Evolutionary conservation across 2,113 vertebrate species (phyloP).

Genomic region (Bujurquina vittata): DNA sequence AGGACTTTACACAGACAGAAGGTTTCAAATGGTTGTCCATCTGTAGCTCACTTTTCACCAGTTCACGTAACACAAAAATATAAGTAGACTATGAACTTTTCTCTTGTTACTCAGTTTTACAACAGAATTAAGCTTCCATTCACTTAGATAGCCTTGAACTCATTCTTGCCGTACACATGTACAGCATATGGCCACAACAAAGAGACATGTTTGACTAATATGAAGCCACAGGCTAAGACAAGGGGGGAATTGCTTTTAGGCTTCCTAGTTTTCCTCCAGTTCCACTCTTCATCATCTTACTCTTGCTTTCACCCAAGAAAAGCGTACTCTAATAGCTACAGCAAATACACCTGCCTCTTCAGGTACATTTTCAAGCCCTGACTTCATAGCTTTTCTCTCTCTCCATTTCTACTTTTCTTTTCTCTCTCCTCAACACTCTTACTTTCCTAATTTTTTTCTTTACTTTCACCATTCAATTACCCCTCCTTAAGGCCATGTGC

Average conservation of each 20-base stretch:
- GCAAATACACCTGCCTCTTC: slow-evolving; percentile 28
- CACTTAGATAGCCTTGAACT: background rate
- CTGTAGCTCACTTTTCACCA: slow-evolving; percentile 61
- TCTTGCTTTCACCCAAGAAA: slow-evolving; percentile 36
- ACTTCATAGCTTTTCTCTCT: background rate
- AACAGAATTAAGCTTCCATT: slow-evolving; percentile 6
- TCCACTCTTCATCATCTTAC: slow-evolving; percentile 8
- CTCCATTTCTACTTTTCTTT: slow-evolving; percentile 5
- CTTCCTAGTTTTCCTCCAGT: slow-evolving; percentile 9
- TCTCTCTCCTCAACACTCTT: slow-evolving; percentile 38
- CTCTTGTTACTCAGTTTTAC: slow-evolving; percentile 18
- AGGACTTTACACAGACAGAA: slow-evolving; percentile 73
- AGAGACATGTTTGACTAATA: slow-evolving; percentile 1
- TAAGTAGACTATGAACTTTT: slow-evolving; percentile 38
- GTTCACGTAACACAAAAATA: slow-evolving; percentile 61
- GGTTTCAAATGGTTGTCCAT: slow-evolving; percentile 74
- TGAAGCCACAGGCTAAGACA: slow-evolving; percentile 11
- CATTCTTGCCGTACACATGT: background rate
- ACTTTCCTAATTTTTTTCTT: slow-evolving; percentile 67
- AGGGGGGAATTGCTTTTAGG: slow-evolving; percentile 14
- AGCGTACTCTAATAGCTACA: slow-evolving; percentile 42
- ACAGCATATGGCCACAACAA: background rate
- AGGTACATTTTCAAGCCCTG: slow-evolving; percentile 20
- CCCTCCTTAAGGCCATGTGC: slow-evolving; percentile 66
- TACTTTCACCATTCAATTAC: slow-evolving; percentile 73